Evolutionary conservation across 2,113 vertebrate species (phyloP).

Genomic region (Halichoeres trimaculatus): DNA sequence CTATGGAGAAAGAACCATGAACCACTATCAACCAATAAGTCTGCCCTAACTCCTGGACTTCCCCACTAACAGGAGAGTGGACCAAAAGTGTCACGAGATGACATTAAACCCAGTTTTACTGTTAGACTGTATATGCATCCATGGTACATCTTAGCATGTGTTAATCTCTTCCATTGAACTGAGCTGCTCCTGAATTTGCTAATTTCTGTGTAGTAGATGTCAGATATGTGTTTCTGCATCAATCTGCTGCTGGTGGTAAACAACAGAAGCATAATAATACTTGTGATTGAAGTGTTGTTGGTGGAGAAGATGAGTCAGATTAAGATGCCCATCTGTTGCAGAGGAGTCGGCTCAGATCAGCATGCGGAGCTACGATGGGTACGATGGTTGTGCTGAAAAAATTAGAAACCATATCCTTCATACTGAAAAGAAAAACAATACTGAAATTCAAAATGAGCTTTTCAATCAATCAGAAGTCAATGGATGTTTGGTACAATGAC

Average conservation of each 20-base stretch:
- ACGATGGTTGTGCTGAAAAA: constrained; percentile 8
- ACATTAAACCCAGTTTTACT: too few species aligned
- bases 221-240: background rate
- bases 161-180: background rate
- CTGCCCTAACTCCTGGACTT: too few species aligned
- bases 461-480: too few species aligned
- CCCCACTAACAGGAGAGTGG: too few species aligned
- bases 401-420: background rate
- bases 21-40: too few species aligned
- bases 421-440: background rate
- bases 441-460: too few species aligned
- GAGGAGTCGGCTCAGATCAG: constrained; percentile 32
- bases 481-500: too few species aligned
- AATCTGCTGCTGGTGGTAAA: constrained; percentile 27
- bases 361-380: constrained; percentile 32
- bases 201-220: constrained; percentile 22
- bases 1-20: too few species aligned
- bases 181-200: constrained; percentile 1
- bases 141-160: too few species aligned
- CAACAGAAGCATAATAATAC: constrained; percentile 23
- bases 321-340: constrained; percentile 69
- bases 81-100: background rate
- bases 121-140: too few species aligned
- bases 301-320: constrained; percentile 64
- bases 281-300: constrained; percentile 29